Evolutionary conservation across 2,888 invertebrate species (phyloP).

Genomic region (Chironomus tentans): DNA sequence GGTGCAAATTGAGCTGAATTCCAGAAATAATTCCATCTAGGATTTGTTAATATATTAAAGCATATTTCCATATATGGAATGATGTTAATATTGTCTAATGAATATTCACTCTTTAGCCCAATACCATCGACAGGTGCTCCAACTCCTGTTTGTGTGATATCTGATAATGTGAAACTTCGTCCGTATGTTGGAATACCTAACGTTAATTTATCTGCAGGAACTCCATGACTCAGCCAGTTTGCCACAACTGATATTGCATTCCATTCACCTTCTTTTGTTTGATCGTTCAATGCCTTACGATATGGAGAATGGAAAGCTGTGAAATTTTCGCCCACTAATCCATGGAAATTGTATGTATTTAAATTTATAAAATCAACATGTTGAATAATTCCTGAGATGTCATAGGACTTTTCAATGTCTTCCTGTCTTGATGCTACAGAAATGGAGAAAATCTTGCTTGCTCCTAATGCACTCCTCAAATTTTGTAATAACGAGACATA

Average conservation of each 20-base stretch:
- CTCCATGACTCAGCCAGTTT: constrained; percentile 48
- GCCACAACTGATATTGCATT: constrained; percentile 33
- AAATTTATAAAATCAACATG: constrained; percentile 7
- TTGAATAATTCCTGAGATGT: neutral
- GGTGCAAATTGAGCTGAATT: constrained; percentile 55
- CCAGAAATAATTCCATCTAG: constrained; percentile 41
- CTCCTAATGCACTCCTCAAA: neutral
- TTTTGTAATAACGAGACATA: neutral
- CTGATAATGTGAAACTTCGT: constrained; percentile 48
- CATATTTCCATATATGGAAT: constrained; percentile 59
- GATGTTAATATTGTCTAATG: constrained; percentile 44
- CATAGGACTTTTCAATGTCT: neutral
- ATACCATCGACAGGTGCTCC: constrained; percentile 46
- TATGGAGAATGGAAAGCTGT: neutral
- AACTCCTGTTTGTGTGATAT: constrained; percentile 40
- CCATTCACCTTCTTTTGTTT: neutral
- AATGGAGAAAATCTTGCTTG: neutral
- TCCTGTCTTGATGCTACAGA: neutral
- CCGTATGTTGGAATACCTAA: constrained; percentile 58
- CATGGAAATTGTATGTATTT: constrained; percentile 2
- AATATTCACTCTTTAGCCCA: constrained; percentile 50
- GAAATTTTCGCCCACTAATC: neutral
- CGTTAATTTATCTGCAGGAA: constrained; percentile 48
- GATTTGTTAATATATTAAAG: constrained; percentile 50
- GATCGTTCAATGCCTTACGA: neutral